A percentile compares a stretch with the other conserved stretches of the same genome.
Conservation (phyloP, 2,888 invertebrate species). For the Lasius platythorax region DNA sequence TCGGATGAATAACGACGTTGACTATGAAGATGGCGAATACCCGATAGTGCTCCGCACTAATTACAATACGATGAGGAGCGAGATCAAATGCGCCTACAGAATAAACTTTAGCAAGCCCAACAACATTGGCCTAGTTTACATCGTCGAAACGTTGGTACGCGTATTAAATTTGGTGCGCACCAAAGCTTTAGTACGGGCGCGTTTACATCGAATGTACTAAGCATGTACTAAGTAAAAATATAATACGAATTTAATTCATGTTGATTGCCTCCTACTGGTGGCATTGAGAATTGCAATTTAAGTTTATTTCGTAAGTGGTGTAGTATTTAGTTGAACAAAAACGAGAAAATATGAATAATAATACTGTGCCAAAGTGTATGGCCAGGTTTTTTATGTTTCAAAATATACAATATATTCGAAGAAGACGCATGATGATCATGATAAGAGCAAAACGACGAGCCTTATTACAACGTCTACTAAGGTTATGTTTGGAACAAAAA, state of each 20-base stretch:
- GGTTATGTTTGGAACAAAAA: too few relatives aligned
- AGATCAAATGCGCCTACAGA: too few relatives aligned
- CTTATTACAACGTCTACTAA: too few relatives aligned
- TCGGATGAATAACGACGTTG: too few relatives aligned
- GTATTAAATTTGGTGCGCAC: neutral
- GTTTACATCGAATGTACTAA: neutral
- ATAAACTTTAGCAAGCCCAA: too few relatives aligned
- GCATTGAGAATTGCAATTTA: neutral
- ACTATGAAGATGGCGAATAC: too few relatives aligned
- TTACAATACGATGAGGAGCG: too few relatives aligned
- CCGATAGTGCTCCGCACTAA: too few relatives aligned
- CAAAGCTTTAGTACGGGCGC: too few relatives aligned
- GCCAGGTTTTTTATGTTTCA: neutral
- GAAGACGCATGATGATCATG: conserved; percentile 2
- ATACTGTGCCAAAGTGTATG: conserved; percentile 2
- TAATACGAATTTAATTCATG: conserved; percentile 18
- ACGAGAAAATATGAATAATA: conserved; percentile 18
- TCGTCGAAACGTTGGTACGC: neutral
- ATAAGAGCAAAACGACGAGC: neutral
- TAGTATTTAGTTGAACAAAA: neutral
- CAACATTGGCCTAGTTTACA: neutral
- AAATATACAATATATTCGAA: neutral
- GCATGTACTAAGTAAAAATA: neutral
- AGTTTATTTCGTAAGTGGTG: neutral
- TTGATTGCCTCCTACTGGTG: neutral